Evolutionary conservation across 2,888 invertebrate species (phyloP), one percentile per base, ranked within the genome.

Genomic region (Caenorhabditis sp.): DNA sequence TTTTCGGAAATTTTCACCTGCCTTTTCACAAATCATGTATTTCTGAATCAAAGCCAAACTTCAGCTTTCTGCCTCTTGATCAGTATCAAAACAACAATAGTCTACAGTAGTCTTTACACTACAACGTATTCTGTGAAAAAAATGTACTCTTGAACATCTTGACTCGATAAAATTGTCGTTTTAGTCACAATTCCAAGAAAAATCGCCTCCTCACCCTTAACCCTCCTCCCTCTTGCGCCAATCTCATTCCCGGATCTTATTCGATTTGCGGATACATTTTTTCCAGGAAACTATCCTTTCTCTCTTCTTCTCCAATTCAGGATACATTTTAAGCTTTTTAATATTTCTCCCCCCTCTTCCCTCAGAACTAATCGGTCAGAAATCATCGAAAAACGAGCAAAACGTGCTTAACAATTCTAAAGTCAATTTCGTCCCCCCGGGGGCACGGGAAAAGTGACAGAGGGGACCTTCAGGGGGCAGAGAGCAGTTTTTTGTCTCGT

Each of bases 391-490:
- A n/a, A n/a, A n/a, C n/a, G n/a, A n/a, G n/a, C n/a, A n/a, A n/a
- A 47, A 75, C 51, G 61, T 54, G 74, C 64, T 74, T 54, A 74
- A 51, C 63, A 74, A 74, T 74, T 74, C 74, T 31, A 54, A 74
- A 74, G 64, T 75, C 64, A 66, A 66, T 56, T 66, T 75, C 41
- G 56, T 44, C 41, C 49, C 19, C 22, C 28, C 35, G 19, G 59
- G 31, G 31, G 31, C 31, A 38, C 22, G 12, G 28, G 22, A 28
- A 31, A 41, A 31, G 73, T 31, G 61, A 73, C 35, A 28, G 35
- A 12, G 38, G 26, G 14, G 51, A n/a, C n/a, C n/a, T n/a, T n/a
- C n/a, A 26, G 19, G 5, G 10, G 19, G 19, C 5, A n/a, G 19
- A 47, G 19, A 44, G 44, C 12, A 35, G 8, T 14, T 59, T 76